Evolutionary conservation across 2,797 vertebrate species (phyloP), one percentile per base, ranked within the genome.

Genomic region (Takifugu ocellatus): DNA sequence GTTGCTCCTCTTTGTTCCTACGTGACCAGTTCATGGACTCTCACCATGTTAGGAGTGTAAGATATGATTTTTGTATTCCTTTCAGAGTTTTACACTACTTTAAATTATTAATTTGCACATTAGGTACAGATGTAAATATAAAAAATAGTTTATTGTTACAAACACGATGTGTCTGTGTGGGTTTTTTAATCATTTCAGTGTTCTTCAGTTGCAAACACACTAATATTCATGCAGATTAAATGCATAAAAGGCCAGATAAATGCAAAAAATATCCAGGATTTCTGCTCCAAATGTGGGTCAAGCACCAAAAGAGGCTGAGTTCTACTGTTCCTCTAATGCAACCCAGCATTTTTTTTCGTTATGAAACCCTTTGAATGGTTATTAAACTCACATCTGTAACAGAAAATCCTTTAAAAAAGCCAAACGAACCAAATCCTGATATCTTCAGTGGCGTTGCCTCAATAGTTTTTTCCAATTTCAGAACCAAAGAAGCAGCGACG

Each of bases 91-190:
- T 84, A 91, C 89, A 91, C 87, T 89, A 90, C 74, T 87, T 90
- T 82, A 87, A 90, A 86, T 90, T 89, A 90, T 92, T 92, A 84
- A 91, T 95, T 94, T 94, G 90, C 92, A 93, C 92, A 92, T 90
- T 89, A 84, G 75, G 87, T 92, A 92, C 88, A 88, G 78, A 88
- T 92, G 87, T 93, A 88, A 91, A 87, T 92, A 90, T 89, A 45
- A 90, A 90, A 87, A 91, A 89, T 90, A 90, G 87, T 94, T 88
- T 92, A 91, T 94, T 93, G 89, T 91, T 92, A 89, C 89, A 92
- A 88, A 90, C 77, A 70, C 74, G 63, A 72, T 81, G 83, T 88
- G 77, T 94, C 91, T 91, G 87, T 84, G 92, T 92, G 84, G 69
- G 89, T 89, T 78, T 75, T 75, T 25, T 25, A 44, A 44, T 44